These are phyloP conservation scores for Aptenodytes forsteri DNA, from an alignment of 2,113 vertebrate genomes.

Conservation along the genomic window DNA sequence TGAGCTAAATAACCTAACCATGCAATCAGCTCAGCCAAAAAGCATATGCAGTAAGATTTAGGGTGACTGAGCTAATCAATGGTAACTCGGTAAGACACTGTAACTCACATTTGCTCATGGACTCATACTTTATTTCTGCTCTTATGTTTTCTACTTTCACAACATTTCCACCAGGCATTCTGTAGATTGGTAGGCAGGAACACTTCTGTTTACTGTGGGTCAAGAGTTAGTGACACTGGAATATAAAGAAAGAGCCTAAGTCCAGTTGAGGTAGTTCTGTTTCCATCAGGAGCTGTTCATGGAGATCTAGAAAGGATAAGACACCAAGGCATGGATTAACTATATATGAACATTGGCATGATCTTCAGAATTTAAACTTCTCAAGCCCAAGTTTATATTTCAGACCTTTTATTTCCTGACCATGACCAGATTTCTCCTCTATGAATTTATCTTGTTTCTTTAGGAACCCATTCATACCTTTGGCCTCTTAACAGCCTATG, in stretches of 20 bases:
- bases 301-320: background rate
- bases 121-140: background rate
- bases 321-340: background rate
- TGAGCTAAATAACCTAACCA: background rate
- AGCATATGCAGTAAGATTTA: background rate
- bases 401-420: background rate
- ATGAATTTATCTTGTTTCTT: background rate
- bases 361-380: background rate
- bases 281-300: background rate
- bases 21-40: background rate
- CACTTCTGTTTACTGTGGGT: background rate
- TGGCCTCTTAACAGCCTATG: background rate
- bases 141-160: background rate
- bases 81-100: background rate
- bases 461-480: background rate
- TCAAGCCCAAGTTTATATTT: background rate
- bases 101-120: background rate
- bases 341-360: background rate
- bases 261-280: background rate
- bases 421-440: background rate
- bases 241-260: background rate
- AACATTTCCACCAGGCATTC: background rate
- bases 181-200: background rate
- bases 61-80: background rate
- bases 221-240: background rate